Percentiles rank a stretch among this genome's conserved stretches.
Conservation (phyloP, 2,113 vertebrate species). For the Tretioscincus oriximinensis region DNA sequence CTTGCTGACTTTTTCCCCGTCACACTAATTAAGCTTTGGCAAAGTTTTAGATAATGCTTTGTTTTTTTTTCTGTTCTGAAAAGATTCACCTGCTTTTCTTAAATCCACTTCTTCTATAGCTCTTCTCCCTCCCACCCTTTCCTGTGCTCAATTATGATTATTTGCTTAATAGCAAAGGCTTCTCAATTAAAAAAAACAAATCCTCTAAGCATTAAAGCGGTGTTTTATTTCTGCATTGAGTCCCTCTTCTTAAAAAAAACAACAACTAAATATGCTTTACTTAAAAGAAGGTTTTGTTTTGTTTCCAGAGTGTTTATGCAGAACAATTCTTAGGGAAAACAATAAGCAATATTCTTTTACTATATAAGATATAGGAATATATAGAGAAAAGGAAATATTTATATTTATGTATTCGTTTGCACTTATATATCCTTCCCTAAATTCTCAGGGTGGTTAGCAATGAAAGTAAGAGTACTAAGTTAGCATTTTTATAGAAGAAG, state of each 20-base stretch:
- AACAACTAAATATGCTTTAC: background rate
- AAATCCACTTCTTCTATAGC: background rate
- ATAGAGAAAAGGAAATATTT: too few species aligned
- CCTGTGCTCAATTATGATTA: background rate
- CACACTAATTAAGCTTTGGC: constrained; percentile 9
- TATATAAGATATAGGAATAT: too few species aligned
- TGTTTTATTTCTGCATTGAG: background rate
- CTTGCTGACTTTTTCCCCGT: background rate
- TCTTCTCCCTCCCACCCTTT: background rate
- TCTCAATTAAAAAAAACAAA: constrained; percentile 3
- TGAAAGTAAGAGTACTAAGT: too few species aligned
- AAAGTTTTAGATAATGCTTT: background rate
- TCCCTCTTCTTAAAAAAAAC: background rate
- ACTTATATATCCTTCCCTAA: too few species aligned
- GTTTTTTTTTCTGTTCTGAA: background rate
- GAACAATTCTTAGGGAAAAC: background rate
- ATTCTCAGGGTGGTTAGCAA: too few species aligned
- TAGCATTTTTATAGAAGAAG: too few species aligned
- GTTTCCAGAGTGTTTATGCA: background rate
- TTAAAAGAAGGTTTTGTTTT: background rate
- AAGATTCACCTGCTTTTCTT: constrained; percentile 22
- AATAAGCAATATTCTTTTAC: background rate
- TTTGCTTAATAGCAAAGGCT: background rate
- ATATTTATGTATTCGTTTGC: too few species aligned
- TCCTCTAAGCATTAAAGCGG: background rate